Base-by-base conservation (phyloP, 1,140 invertebrate genomes). In the Sinella curviseta region DNA sequence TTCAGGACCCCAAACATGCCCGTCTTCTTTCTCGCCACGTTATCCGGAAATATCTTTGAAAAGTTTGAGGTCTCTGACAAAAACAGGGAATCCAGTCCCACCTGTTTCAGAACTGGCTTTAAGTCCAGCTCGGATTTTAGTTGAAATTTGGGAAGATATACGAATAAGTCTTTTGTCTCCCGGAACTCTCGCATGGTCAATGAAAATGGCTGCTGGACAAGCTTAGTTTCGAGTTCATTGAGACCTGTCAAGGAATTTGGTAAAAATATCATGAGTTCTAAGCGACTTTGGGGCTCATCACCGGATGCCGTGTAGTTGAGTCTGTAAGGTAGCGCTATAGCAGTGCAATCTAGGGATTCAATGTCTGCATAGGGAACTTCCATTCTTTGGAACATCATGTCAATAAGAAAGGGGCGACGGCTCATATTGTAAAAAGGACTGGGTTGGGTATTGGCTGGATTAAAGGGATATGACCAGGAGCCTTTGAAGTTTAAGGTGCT, bases 71-170 rank as follows among this genome's bases (percentile, higher is more conserved):
- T 17, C 54, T 74, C 17, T 31, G 74, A 57, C 55, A 79, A 14
- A 34, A 24, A 16, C 60, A 60, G 17, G 30, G 60, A 36, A 30
- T 70, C 26, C 28, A 70, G 65, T 31, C 65, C 65, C 8, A 75
- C 74, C 24, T 75, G 35, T 33, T 24, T 70, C n/a, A 70, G 31
- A 70, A 30, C 65, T 30, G 65, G 26, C 36, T 36, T n/a, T 16
- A 75, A 48, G 28, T 75, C 74, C 74, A 75, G 2, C 24, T 30
- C 36, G 1, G 78, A 54, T 26, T n/a, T 33, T 3, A 80, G 33
- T 26, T 77, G n/a, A 54, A 80, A 33, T 31, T 80, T 80, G n/a
- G 78, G 78, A 8, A 80, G 20, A 24, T 80, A 80, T 31, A 80
- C 20, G 31, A 67, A 80, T 74, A 80, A 33, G 39, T 80, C 78